Percentiles rank a stretch among this genome's conserved stretches.
phyloP scores from a whole-genome alignment of 2,113 vertebrate species.

The Neotragus moschatus region DNA sequence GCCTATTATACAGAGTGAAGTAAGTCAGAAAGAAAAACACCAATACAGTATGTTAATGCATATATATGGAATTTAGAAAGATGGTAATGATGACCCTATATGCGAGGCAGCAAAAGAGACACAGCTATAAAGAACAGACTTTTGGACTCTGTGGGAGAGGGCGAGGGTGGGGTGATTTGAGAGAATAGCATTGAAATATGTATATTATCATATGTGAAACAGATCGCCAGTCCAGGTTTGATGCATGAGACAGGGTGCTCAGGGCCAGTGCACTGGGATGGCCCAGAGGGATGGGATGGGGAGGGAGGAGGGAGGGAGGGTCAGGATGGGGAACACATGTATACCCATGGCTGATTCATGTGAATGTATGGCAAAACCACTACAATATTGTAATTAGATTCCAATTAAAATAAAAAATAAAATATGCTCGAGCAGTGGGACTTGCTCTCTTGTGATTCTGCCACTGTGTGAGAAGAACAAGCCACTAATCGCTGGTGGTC shows the following conservation, averaged over 20 bases:
- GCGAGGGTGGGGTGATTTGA: background rate
- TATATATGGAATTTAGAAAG: background rate
- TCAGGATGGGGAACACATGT: background rate
- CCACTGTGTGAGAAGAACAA: background rate
- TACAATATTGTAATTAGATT: background rate
- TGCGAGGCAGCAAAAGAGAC: background rate
- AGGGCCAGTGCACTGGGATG: background rate
- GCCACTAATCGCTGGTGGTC: background rate
- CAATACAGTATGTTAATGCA: background rate
- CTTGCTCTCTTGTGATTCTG: background rate
- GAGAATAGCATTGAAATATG: background rate
- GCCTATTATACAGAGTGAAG: background rate
- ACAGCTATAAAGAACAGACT: background rate
- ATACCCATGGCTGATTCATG: background rate
- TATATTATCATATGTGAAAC: background rate
- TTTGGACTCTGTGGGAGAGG: background rate
- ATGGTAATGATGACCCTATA: background rate
- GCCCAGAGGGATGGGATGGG: background rate
- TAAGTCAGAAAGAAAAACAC: background rate
- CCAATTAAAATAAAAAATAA: background rate
- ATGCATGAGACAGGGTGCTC: background rate
- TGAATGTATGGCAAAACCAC: background rate
- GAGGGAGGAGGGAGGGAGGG: background rate
- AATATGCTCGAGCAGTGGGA: background rate
- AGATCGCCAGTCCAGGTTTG: background rate